Evolutionary conservation across 37 sponge, comb jelly and placozoan genomes (phyloP).

Genomic region (Petrosia ficiformis): DNA sequence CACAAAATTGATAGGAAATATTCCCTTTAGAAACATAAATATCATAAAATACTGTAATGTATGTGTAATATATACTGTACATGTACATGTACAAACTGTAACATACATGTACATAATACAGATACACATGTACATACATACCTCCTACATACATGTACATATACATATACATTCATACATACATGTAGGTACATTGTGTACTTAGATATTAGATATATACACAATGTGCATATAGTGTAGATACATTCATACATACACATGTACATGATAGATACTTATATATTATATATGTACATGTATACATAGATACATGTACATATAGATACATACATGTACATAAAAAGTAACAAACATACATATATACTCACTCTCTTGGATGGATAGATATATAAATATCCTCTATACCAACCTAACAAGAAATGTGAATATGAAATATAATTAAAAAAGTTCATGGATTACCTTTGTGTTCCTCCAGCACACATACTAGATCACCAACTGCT

Average conservation of each 20-base stretch:
- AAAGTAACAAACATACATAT: conserved; percentile 6
- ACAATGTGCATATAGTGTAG: no score
- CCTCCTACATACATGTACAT: conserved; percentile 37
- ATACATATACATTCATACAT: conserved; percentile 44
- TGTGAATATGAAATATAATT: neutral
- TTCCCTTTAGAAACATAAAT: conserved; percentile 31
- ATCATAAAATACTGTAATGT: neutral
- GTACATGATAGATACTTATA: no score
- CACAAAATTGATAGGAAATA: conserved; percentile 58
- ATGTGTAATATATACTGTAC: neutral
- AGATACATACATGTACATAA: neutral
- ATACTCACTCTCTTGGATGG: conserved; percentile 40
- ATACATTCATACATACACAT: no score
- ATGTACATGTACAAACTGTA: neutral
- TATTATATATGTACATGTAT: neutral
- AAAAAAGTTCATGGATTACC: conserved; percentile 1
- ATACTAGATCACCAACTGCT: conserved; percentile 68
- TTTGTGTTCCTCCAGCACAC: conserved; percentile 37
- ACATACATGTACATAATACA: neutral
- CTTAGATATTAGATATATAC: no score
- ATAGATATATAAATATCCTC: conserved; percentile 44
- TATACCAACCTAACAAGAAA: conserved; percentile 47
- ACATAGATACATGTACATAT: neutral
- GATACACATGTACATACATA: neutral
- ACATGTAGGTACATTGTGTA: no score